Base-by-base conservation (phyloP, 1,140 invertebrate genomes). In the Achroia grisella region DNA sequence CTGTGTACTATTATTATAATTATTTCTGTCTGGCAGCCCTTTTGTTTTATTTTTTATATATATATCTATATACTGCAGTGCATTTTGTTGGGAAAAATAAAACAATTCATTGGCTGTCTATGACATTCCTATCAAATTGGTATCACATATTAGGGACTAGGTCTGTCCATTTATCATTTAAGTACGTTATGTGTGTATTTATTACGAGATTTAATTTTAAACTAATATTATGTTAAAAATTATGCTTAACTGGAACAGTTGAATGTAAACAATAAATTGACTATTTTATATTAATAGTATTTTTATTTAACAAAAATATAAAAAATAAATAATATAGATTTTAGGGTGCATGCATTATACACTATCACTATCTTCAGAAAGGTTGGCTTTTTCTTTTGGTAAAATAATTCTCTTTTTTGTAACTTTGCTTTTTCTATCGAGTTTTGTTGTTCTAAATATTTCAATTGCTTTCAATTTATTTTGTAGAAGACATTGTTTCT, bases 401-500 rank as follows among this genome's bases (percentile, higher is more conserved):
- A 82, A 61, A 39, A 73, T 78, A 10, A 66, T 23, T 44, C 62
- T 74, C 43, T 72, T 77, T 31, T 85, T 71, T 46, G 88, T 87
- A 47, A 78, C 86, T 37, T 88, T 84, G 52, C 73, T 86, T 33
- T 80, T 87, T n/a, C 87, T 73, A 53, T 89, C 89, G 58, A 88
- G 82, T 59, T 89, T 90, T 4, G 91, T 89, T 67, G 91, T 93
- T 56, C 91, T 89, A 56, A 93, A 90, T 42, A 93, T 53, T 74
- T 94, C 92, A 33, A 94, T 93, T 8, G 94, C 93, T 72, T 91
- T 91, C 29, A 92, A 59, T 82, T 93, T 95, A 36, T 89, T 92
- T 56, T 91, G 85, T 28, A 91, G 71, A 31, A 91, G 75, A 58
- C 88, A 87, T 44, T 86, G 77, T 72, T 90, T 89, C 44, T 92